These are phyloP conservation scores for Suncus etruscus DNA, from an alignment of 2,113 vertebrate genomes.

Conservation along the genomic window DNA sequence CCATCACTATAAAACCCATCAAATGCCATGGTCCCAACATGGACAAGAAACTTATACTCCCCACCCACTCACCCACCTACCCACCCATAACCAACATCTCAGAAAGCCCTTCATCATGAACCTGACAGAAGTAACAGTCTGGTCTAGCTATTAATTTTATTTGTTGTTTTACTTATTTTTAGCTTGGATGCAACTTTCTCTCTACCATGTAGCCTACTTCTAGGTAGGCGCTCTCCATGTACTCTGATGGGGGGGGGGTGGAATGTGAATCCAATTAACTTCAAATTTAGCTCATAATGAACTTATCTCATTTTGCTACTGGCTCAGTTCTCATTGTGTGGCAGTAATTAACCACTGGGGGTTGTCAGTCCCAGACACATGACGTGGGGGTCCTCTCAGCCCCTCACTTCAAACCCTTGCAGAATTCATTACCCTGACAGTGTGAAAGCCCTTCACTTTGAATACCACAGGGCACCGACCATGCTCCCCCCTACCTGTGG, in stretches of 20 bases:
- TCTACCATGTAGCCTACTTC: conserved; percentile 66
- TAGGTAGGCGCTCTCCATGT: conserved; percentile 79
- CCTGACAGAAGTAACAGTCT: neutral
- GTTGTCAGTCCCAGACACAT: conserved; percentile 91
- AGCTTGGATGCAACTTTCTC: conserved; percentile 59
- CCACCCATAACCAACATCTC: neutral
- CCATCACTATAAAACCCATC: neutral
- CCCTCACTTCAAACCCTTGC: conserved; percentile 87
- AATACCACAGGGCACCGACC: conserved; percentile 85
- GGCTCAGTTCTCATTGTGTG: conserved; percentile 87
- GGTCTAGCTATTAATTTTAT: neutral
- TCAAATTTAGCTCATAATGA: conserved; percentile 90
- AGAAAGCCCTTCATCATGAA: neutral
- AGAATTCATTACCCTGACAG: conserved; percentile 91
- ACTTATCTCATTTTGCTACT: conserved; percentile 89
- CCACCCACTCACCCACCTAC: neutral
- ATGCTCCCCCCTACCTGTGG: conserved; percentile 82
- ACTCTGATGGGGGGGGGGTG: conserved; percentile 76
- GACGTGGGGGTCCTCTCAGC: conserved; percentile 86
- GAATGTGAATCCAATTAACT: conserved; percentile 90
- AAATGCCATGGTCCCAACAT: neutral
- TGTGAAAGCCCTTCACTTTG: conserved; percentile 88
- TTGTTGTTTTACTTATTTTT: neutral
- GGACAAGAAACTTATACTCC: neutral
- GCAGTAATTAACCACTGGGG: conserved; percentile 93